phyloP scores from a whole-genome alignment of 2,797 vertebrate species.

The Pampus argenteus region DNA sequence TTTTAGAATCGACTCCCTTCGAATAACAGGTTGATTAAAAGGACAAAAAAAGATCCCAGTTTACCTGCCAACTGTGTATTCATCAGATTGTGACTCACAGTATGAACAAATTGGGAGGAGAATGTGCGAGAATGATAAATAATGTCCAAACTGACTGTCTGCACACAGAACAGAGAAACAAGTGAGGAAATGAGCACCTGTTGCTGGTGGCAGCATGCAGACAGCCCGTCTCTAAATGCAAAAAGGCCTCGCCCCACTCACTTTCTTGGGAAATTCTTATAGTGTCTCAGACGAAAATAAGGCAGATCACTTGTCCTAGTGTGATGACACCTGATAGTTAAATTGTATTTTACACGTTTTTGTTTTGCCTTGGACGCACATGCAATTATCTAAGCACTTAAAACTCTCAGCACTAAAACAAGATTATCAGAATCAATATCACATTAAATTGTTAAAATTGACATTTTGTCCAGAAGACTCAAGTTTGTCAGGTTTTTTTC shows the following conservation, averaged over 20 bases:
- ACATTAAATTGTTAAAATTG: constrained; percentile 51
- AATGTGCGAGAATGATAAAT: constrained; percentile 36
- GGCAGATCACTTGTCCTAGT: neutral
- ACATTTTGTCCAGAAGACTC: constrained; percentile 36
- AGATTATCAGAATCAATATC: constrained; percentile 49
- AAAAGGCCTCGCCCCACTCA: constrained; percentile 31
- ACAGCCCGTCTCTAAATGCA: constrained; percentile 30
- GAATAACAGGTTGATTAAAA: constrained; percentile 2
- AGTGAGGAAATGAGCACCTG: constrained; percentile 55
- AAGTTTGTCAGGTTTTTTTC: constrained; percentile 48
- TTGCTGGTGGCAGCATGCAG: constrained; percentile 45
- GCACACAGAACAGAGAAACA: constrained; percentile 40
- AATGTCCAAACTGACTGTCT: constrained; percentile 14
- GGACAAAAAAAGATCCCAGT: neutral
- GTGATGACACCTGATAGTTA: constrained; percentile 13
- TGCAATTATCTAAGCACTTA: constrained; percentile 9
- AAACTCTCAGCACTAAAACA: constrained; percentile 18
- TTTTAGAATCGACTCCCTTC: neutral
- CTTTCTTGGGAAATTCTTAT: constrained; percentile 34
- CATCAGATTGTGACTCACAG: constrained; percentile 1
- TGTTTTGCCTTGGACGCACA: constrained; percentile 40
- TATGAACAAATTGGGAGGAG: constrained; percentile 27
- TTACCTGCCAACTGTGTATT: constrained; percentile 20
- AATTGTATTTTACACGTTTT: constrained; percentile 18
- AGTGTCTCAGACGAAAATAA: constrained; percentile 32